These are phyloP conservation scores for Ormyrus pomaceus DNA, from an alignment of 2,888 invertebrate genomes.

Conservation along the genomic window DNA sequence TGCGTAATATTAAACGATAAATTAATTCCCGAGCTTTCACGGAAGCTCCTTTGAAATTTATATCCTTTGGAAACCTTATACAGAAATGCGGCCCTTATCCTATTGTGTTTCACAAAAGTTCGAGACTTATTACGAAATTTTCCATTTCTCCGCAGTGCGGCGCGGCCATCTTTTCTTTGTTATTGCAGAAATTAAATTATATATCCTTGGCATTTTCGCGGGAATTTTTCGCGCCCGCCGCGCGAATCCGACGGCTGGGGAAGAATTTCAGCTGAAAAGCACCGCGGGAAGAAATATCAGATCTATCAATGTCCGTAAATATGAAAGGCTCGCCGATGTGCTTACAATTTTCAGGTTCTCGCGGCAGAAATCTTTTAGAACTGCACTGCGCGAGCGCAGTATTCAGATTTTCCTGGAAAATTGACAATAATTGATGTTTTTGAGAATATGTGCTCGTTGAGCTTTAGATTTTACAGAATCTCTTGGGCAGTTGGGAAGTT, in stretches of 20 bases:
- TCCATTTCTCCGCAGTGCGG: not conserved
- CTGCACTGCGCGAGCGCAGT: no score
- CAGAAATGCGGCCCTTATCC: not conserved
- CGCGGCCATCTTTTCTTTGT: not conserved
- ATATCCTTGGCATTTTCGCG: not conserved
- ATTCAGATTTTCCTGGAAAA: no score
- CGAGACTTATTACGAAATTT: not conserved
- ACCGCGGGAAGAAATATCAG: constrained; percentile 24
- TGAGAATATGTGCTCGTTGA: no score
- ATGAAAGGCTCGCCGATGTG: constrained; percentile 2
- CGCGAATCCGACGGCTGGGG: not conserved
- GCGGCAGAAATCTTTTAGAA: no score
- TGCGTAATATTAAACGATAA: constrained; percentile 37
- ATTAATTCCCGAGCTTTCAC: constrained; percentile 20
- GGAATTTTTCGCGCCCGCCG: not conserved
- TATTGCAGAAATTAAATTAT: not conserved
- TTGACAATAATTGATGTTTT: no score
- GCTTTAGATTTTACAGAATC: no score
- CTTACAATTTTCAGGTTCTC: constrained; percentile 5
- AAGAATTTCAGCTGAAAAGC: not conserved
- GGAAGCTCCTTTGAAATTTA: constrained; percentile 19
- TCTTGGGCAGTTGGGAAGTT: no score
- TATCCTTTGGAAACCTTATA: not conserved
- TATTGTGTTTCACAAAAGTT: constrained; percentile 27
- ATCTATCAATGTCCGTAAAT: constrained; percentile 47